A percentile compares a stretch with the other conserved stretches of the same genome.
Conservation (phyloP, 2,888 invertebrate genomes). For the Lepidocyrtinus sp. region DNA sequence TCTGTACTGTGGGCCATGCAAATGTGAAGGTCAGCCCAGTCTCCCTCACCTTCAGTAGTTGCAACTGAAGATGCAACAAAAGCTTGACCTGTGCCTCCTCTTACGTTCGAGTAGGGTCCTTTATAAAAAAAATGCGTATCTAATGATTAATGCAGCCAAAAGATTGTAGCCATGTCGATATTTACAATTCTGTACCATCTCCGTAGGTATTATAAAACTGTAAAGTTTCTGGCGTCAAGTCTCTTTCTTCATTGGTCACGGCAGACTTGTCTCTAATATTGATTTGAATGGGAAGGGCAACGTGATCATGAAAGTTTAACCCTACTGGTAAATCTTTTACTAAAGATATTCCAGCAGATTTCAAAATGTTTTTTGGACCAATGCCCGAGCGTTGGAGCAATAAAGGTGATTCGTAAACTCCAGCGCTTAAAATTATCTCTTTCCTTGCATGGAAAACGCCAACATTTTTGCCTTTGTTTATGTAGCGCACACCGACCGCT, state of each 20-base stretch:
- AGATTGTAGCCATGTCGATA: too few species aligned
- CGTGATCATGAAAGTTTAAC: conserved; percentile 51
- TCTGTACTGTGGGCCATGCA: not conserved
- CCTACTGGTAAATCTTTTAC: conserved; percentile 55
- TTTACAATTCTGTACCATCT: conserved; percentile 30
- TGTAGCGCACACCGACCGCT: conserved; percentile 34
- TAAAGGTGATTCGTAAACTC: conserved; percentile 17
- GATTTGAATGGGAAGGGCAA: conserved; percentile 17
- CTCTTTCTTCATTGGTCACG: conserved; percentile 22
- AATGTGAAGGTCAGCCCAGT: conserved; percentile 59
- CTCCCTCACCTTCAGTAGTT: conserved; percentile 10
- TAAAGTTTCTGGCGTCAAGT: conserved; percentile 36
- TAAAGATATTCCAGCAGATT: conserved; percentile 1
- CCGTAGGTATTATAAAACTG: conserved; percentile 32
- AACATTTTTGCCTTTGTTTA: not conserved
- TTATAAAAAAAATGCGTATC: too few species aligned
- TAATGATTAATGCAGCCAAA: too few species aligned
- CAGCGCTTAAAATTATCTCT: conserved; percentile 43
- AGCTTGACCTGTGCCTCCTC: conserved; percentile 26
- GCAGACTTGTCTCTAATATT: conserved; percentile 28
- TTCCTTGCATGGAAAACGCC: conserved; percentile 17
- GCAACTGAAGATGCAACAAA: conserved; percentile 42
- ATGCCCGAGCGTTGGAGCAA: conserved; percentile 52
- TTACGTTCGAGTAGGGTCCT: conserved; percentile 41
- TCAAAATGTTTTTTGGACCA: conserved; percentile 30